These are phyloP conservation scores for Alaudala cheleensis DNA, from an alignment of 2,113 vertebrate genomes.

Conservation along the genomic window DNA sequence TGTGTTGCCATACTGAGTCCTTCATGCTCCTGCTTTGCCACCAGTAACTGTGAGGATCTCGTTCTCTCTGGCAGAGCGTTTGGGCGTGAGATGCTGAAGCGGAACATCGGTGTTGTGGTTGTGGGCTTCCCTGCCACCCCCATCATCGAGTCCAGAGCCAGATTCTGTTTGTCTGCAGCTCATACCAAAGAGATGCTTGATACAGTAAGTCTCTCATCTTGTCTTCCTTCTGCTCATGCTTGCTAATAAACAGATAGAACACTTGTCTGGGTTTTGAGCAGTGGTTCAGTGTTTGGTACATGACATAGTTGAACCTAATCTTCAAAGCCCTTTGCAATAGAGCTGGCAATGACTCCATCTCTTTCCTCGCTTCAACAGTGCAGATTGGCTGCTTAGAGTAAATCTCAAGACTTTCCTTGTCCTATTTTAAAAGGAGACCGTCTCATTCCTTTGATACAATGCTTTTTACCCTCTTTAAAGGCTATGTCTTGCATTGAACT, in stretches of 20 bases:
- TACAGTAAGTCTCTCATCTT: slow-evolving; percentile 78
- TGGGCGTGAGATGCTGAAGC: slow-evolving; percentile 94
- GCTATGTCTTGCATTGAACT: background rate
- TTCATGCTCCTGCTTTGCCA: background rate
- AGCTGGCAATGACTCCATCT: background rate
- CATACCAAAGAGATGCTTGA: slow-evolving; percentile 95
- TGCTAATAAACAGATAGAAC: background rate
- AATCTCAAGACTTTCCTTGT: background rate
- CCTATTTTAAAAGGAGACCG: background rate
- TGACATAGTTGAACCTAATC: background rate
- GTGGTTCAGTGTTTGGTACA: background rate
- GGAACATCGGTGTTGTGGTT: slow-evolving; percentile 92
- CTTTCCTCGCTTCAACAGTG: background rate
- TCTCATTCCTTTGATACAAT: background rate
- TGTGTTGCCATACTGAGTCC: background rate
- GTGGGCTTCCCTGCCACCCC: slow-evolving; percentile 97
- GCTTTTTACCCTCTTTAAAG: background rate
- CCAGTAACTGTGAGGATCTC: background rate
- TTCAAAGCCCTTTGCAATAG: background rate
- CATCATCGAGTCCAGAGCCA: slow-evolving; percentile 96
- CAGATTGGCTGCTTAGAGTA: background rate
- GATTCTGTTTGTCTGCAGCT: slow-evolving; percentile 92
- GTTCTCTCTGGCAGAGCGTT: slow-evolving; percentile 81
- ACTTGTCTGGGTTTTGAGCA: background rate
- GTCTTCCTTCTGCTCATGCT: background rate